Conservation (phyloP, 1,140 invertebrate species). For the Drosophila sp. region DNA sequence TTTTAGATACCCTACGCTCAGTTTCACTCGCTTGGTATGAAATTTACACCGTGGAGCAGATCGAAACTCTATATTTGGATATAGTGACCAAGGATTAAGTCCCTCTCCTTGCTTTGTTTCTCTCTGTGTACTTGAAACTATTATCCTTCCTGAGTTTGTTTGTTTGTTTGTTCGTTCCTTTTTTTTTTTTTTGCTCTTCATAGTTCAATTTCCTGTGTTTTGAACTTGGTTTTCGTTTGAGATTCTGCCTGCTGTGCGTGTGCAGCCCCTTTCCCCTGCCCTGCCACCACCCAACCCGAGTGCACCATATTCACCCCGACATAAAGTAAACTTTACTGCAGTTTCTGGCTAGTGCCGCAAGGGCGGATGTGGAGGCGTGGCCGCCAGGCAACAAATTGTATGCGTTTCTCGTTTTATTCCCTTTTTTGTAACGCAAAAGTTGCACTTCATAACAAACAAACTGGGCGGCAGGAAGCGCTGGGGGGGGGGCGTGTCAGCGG, state of each 20-base stretch:
- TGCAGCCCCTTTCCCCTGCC: conserved; percentile 18
- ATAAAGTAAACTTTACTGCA: conserved; percentile 39
- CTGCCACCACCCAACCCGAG: neutral
- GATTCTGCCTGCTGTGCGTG: conserved; percentile 48
- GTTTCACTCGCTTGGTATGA: no score
- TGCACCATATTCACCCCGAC: conserved; percentile 9
- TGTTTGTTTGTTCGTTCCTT: conserved; percentile 28
- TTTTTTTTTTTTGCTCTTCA: conserved; percentile 15
- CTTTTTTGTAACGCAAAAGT: conserved; percentile 21
- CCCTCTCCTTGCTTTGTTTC: neutral
- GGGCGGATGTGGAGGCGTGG: conserved; percentile 44
- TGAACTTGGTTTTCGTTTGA: conserved; percentile 63
- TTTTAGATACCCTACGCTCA: no score
- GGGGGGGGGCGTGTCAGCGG: conserved; percentile 1
- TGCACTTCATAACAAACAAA: conserved; percentile 39
- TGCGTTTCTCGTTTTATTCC: conserved; percentile 57
- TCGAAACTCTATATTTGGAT: no score
- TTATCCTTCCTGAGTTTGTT: conserved; percentile 6
- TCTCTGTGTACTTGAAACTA: neutral
- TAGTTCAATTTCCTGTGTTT: conserved; percentile 70
- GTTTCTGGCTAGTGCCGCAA: conserved; percentile 22
- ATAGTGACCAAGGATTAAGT: no score
- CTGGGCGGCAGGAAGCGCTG: conserved; percentile 1
- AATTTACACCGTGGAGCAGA: no score
- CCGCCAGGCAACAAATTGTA: conserved; percentile 64